Evolutionary conservation across 1,140 invertebrate species (phyloP).

Genomic region (Muscidifurax raptorellus): DNA sequence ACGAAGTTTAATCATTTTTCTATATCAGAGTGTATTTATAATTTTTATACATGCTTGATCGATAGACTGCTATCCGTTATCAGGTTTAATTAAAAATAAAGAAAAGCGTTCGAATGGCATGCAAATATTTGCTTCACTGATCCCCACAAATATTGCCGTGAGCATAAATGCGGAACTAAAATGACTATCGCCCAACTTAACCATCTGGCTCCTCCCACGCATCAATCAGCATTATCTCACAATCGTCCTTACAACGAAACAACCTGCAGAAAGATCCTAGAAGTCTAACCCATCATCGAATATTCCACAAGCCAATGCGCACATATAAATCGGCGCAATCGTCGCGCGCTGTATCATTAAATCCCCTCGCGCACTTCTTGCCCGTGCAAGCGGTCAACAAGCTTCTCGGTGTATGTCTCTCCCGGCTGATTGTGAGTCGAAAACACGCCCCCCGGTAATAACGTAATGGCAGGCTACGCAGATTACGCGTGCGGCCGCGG

Average conservation of each 20-base stretch:
- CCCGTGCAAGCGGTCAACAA: background rate
- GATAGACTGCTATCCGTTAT: no score
- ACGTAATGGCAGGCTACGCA: constrained; percentile 64
- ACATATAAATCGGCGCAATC: background rate
- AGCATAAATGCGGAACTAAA: no score
- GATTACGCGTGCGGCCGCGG: constrained; percentile 58
- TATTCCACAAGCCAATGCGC: background rate
- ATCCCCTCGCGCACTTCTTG: background rate
- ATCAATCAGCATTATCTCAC: background rate
- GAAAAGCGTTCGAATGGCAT: no score
- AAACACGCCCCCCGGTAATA: constrained; percentile 58
- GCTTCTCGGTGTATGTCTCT: background rate
- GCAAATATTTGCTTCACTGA: no score
- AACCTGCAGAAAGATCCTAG: background rate
- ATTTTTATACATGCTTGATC: background rate
- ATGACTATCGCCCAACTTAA: no score
- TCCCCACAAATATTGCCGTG: no score
- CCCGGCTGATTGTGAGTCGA: background rate
- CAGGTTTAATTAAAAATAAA: no score
- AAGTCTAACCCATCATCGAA: background rate
- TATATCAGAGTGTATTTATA: background rate
- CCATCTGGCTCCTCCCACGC: no score
- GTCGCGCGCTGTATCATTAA: background rate
- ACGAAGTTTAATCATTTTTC: background rate
- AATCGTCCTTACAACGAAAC: background rate